Percentiles rank a stretch among this genome's conserved stretches.
Evolutionary conservation across 2,797 vertebrate species (phyloP).

Genomic region (Malurus splendens): DNA sequence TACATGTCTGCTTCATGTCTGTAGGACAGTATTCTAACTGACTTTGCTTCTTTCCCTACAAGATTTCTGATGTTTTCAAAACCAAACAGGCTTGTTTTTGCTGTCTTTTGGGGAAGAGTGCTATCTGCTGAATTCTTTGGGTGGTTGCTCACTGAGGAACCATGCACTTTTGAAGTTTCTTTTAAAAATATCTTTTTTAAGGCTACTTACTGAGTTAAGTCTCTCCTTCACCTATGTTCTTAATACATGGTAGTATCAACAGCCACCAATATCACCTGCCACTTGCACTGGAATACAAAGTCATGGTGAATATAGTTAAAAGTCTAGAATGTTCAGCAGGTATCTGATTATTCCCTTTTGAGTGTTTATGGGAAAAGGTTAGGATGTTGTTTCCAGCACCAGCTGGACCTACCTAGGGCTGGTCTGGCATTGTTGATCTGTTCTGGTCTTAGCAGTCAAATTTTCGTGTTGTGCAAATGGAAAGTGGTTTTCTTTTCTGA

Average conservation of each 20-base stretch:
- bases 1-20: background rate
- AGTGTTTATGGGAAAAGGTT: background rate
- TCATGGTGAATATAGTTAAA: background rate
- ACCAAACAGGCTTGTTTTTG: background rate
- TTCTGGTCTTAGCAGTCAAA: background rate
- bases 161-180: background rate
- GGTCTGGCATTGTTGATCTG: background rate
- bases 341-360: background rate
- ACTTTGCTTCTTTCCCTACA: background rate
- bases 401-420: background rate
- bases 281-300: background rate
- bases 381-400: background rate
- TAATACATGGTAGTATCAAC: background rate
- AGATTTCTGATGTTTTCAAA: background rate
- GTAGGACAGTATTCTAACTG: background rate
- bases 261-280: background rate
- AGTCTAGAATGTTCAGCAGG: background rate
- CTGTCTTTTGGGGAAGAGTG: background rate
- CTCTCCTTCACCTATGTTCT: background rate
- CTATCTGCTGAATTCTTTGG: background rate
- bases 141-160: background rate
- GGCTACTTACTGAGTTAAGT: background rate
- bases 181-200: background rate
- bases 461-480: background rate
- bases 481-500: background rate